These are phyloP conservation scores for Drosophila rellima DNA, from an alignment of 2,888 invertebrate genomes.

Conservation along the genomic window DNA sequence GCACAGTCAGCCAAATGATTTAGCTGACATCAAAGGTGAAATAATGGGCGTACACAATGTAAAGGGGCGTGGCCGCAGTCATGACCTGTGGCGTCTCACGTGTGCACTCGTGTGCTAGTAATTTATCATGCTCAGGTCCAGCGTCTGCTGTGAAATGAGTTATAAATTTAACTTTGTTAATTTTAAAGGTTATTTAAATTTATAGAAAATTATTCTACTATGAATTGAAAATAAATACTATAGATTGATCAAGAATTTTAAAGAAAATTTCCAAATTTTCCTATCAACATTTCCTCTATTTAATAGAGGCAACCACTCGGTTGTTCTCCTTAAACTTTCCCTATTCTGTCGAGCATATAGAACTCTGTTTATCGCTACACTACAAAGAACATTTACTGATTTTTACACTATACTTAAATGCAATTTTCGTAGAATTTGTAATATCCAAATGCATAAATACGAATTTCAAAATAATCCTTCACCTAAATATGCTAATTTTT, in stretches of 20 bases:
- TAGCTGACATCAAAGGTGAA: conserved; percentile 23
- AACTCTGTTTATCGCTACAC: not conserved
- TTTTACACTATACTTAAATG: not conserved
- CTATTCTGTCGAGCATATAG: not conserved
- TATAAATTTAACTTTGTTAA: conserved; percentile 23
- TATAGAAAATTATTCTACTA: too few relatives aligned
- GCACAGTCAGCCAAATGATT: conserved; percentile 37
- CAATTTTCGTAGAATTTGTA: not conserved
- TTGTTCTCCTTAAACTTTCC: too few relatives aligned
- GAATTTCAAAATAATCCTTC: conserved; percentile 19
- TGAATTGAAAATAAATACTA: too few relatives aligned
- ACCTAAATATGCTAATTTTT: conserved; percentile 29
- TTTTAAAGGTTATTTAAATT: too few relatives aligned
- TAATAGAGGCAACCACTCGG: too few relatives aligned
- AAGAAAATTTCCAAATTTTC: too few relatives aligned
- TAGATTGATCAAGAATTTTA: too few relatives aligned
- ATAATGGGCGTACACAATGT: conserved; percentile 21
- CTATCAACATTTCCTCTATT: too few relatives aligned
- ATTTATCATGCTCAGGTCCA: conserved; percentile 51
- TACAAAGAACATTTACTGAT: not conserved
- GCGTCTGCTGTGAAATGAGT: conserved; percentile 18
- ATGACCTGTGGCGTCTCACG: conserved; percentile 8
- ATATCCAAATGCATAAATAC: conserved; percentile 1
- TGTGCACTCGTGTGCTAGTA: conserved; percentile 54
- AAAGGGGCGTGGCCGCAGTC: conserved; percentile 6